phyloP scores from a whole-genome alignment of 2,797 vertebrate species.

The Enteromius fasciolatus region DNA sequence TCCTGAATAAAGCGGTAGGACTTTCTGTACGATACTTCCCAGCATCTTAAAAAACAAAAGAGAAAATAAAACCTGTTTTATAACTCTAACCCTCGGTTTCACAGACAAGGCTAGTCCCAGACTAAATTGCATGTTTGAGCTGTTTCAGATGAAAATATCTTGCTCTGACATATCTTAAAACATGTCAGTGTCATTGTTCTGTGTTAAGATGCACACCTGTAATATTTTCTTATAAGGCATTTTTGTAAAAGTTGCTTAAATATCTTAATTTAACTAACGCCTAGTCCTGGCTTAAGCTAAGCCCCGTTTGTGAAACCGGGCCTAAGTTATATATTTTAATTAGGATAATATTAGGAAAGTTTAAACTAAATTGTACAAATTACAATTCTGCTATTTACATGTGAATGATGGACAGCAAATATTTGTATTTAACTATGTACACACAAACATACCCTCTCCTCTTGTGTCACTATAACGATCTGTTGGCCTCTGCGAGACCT shows the following conservation, averaged over 20 bases:
- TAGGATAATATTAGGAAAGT: background rate
- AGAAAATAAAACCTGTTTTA: background rate
- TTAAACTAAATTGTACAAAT: background rate
- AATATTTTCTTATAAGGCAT: too few species aligned
- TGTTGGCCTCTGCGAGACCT: conserved; percentile 57
- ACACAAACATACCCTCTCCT: conserved; percentile 30
- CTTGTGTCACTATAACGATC: conserved; percentile 70
- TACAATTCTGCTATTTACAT: background rate
- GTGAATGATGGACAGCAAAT: background rate
- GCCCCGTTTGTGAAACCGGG: too few species aligned
- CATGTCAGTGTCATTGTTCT: too few species aligned
- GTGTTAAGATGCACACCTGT: too few species aligned
- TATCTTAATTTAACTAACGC: too few species aligned
- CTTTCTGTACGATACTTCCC: conserved; percentile 59
- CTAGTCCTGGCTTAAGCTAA: too few species aligned
- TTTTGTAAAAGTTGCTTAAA: too few species aligned
- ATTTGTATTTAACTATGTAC: background rate
- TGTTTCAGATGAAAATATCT: too few species aligned
- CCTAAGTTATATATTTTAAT: background rate
- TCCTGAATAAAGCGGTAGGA: conserved; percentile 61
- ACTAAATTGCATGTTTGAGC: too few species aligned
- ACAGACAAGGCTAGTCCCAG: too few species aligned
- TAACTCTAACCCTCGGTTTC: too few species aligned
- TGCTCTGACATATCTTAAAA: too few species aligned
- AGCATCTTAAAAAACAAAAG: conserved; percentile 33